Evolutionary conservation across 1,140 invertebrate species (phyloP).

Genomic region (Euura lappo): DNA sequence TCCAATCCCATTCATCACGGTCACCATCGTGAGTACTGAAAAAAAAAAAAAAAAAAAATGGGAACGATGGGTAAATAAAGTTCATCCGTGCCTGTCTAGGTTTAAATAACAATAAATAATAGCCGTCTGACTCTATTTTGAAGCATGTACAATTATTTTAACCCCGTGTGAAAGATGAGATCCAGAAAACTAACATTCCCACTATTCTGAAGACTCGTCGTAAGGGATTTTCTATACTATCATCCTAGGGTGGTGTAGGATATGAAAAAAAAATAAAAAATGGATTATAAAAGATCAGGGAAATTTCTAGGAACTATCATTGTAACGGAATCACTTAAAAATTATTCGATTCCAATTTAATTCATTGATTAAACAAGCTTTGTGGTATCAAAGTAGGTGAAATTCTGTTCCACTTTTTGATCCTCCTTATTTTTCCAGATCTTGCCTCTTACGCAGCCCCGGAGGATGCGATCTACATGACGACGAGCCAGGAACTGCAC

Average conservation of each 20-base stretch:
- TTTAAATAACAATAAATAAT: neutral
- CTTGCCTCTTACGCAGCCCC: conserved; percentile 64
- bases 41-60: neutral
- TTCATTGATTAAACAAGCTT: too few species aligned
- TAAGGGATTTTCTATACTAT: too few species aligned
- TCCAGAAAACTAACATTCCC: too few species aligned
- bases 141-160: conserved; percentile 14
- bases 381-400: neutral
- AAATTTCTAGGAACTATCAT: too few species aligned
- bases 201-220: too few species aligned
- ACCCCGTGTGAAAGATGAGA: neutral
- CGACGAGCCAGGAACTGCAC: conserved; percentile 56
- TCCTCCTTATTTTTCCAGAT: conserved; percentile 47
- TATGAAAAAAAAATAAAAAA: too few species aligned
- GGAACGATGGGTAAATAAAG: too few species aligned
- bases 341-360: too few species aligned
- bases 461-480: conserved; percentile 66
- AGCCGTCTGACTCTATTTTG: neutral
- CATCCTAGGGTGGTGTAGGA: too few species aligned
- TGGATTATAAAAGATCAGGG: too few species aligned
- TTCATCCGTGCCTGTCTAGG: neutral
- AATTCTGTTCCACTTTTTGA: conserved; percentile 4
- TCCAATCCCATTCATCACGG: conserved; percentile 47
- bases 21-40: conserved; percentile 58
- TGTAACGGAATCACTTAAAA: too few species aligned